Conservation (phyloP, 1,140 invertebrate genomes). For the Globodera rostochiensis region DNA sequence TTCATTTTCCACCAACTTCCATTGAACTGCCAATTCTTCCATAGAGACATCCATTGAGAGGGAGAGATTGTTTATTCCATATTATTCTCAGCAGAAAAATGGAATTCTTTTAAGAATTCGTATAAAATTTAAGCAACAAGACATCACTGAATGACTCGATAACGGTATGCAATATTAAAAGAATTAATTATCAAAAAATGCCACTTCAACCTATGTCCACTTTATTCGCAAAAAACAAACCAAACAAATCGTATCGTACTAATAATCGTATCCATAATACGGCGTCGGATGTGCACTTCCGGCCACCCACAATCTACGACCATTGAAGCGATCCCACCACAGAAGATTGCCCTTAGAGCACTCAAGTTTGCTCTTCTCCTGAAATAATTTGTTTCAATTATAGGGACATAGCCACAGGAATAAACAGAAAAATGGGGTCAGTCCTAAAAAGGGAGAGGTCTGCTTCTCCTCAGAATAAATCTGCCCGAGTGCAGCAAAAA, state of each 20-base stretch:
- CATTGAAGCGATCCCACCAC: conserved; percentile 63
- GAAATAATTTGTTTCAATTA: conserved; percentile 28
- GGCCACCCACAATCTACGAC: conserved; percentile 42
- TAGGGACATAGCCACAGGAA: not conserved
- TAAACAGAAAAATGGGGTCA: conserved; percentile 19
- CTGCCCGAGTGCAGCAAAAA: not conserved
- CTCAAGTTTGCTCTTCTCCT: conserved; percentile 54
- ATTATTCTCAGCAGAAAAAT: too few species aligned
- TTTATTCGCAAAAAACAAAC: conserved; percentile 25
- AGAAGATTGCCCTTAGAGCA: conserved; percentile 58
- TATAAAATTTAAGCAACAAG: too few species aligned
- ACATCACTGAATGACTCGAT: too few species aligned
- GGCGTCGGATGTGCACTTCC: conserved; percentile 47
- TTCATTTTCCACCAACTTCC: conserved; percentile 1
- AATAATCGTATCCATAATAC: conserved; percentile 29
- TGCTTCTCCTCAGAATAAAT: too few species aligned
- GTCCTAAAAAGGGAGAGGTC: not conserved
- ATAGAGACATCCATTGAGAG: not conserved
- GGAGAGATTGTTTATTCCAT: conserved; percentile 9
- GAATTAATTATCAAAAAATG: not conserved
- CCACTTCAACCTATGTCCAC: conserved; percentile 9
- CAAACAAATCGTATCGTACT: not conserved
- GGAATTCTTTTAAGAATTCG: too few species aligned
- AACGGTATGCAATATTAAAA: not conserved
- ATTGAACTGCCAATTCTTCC: not conserved